Percentiles rank a stretch among this genome's conserved stretches.
Conservation (phyloP, 2,797 vertebrate species). For the Pempheris klunzingeri region DNA sequence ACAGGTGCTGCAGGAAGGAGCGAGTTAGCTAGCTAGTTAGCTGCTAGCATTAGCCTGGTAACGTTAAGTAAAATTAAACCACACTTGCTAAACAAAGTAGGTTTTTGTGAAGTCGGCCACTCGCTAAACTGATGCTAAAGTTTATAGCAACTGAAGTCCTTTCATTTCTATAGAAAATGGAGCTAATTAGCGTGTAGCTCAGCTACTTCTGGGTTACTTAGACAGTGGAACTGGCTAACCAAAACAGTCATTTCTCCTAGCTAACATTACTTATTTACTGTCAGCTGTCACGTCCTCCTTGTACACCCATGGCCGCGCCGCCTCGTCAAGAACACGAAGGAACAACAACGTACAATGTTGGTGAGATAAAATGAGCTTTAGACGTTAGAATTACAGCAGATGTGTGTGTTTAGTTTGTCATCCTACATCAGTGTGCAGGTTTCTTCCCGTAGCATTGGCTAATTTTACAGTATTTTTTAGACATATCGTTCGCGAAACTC, state of each 20-base stretch:
- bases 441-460: background rate
- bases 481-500: too few species aligned
- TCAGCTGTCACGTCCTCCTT: constrained; percentile 38
- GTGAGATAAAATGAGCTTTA: too few species aligned
- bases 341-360: background rate
- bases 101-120: background rate
- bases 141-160: accelerated
- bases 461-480: background rate
- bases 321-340: constrained; percentile 19
- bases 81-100: background rate
- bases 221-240: constrained; percentile 32
- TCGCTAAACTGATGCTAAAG: background rate
- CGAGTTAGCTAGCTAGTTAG: constrained; percentile 69
- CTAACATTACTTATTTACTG: constrained; percentile 4
- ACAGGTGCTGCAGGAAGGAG: constrained; percentile 74
- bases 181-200: background rate
- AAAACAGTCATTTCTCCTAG: constrained; percentile 1
- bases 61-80: background rate
- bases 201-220: constrained; percentile 12
- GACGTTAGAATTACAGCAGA: background rate
- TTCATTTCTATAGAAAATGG: background rate
- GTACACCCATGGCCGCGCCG: too few species aligned
- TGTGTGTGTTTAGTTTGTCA: background rate
- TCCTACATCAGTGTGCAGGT: background rate
- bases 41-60: constrained; percentile 66